Percentiles rank a stretch among this genome's conserved stretches.
These are phyloP conservation scores for Drosophila sordidula DNA, from an alignment of 2,888 invertebrate genomes.

Conservation along the genomic window DNA sequence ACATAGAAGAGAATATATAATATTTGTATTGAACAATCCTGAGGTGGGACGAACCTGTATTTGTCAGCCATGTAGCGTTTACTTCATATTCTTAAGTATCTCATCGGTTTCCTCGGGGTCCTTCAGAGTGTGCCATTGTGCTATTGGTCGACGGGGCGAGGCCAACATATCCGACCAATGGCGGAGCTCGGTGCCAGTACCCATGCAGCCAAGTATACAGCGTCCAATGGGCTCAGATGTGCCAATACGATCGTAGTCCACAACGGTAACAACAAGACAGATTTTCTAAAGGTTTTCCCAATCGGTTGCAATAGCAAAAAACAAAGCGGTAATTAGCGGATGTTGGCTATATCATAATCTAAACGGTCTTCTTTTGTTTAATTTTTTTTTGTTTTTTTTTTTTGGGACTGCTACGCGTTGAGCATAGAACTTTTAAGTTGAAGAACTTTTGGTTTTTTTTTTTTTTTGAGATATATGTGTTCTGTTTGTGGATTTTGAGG, in stretches of 20 bases:
- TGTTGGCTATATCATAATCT: constrained; percentile 3
- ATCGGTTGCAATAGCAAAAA: constrained; percentile 36
- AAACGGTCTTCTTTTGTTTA: constrained; percentile 35
- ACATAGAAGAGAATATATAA: no score
- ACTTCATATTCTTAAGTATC: constrained; percentile 85
- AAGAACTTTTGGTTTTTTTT: constrained; percentile 55
- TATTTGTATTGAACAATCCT: background rate
- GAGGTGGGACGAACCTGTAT: constrained; percentile 41
- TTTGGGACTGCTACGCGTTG: constrained; percentile 41
- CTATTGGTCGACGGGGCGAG: constrained; percentile 99
- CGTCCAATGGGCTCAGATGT: constrained; percentile 99
- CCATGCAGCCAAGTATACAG: constrained; percentile 98
- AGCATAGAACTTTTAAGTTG: constrained; percentile 59
- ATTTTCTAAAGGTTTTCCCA: constrained; percentile 92
- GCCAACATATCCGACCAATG: constrained; percentile 99
- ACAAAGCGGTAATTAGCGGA: constrained; percentile 49
- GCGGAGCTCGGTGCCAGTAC: constrained; percentile 98
- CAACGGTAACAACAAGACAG: constrained; percentile 98
- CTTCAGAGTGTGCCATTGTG: constrained; percentile 99
- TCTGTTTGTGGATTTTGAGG: constrained; percentile 47
- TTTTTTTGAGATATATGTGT: constrained; percentile 55
- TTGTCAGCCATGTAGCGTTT: constrained; percentile 63
- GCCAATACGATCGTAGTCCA: constrained; percentile 99
- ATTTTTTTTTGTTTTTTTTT: constrained; percentile 10
- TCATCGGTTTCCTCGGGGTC: constrained; percentile 93